These are phyloP conservation scores for Harpagifer antarcticus DNA, from an alignment of 2,797 vertebrate genomes.

Conservation along the genomic window DNA sequence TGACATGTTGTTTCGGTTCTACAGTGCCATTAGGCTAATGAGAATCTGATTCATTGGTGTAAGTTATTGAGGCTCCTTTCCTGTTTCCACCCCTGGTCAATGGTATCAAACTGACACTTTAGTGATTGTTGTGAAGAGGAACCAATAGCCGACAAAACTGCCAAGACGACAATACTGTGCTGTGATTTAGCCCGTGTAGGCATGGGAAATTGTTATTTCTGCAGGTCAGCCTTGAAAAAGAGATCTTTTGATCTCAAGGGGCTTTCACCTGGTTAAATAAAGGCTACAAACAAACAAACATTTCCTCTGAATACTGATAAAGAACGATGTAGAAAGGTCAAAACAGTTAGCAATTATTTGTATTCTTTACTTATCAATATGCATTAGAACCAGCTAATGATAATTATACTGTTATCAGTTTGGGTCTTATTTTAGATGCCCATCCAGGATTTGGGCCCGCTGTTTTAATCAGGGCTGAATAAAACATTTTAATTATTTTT, in stretches of 20 bases:
- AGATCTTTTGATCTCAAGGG: no score
- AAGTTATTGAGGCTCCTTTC: constrained; percentile 50
- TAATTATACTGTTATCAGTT: neutral
- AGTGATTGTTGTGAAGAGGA: constrained; percentile 56
- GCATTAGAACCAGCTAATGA: neutral
- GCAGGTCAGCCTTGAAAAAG: no score
- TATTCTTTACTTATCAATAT: neutral
- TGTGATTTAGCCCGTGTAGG: neutral
- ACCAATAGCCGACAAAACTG: constrained; percentile 33
- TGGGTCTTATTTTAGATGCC: neutral
- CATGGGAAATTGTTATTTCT: neutral
- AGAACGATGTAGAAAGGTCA: neutral
- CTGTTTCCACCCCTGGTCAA: constrained; percentile 32
- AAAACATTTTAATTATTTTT: no score
- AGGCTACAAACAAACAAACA: no score
- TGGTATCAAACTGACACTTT: constrained; percentile 38
- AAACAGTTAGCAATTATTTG: neutral
- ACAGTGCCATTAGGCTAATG: constrained; percentile 58
- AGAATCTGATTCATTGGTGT: constrained; percentile 55
- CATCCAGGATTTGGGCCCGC: no score
- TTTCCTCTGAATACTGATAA: no score
- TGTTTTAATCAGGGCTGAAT: no score
- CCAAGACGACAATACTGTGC: neutral
- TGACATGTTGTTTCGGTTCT: constrained; percentile 20
- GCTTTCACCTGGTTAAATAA: no score